A percentile compares a stretch with the other conserved stretches of the same genome.
Conservation (phyloP, 2,888 invertebrate genomes). For the Lasioglossum pauxillum region DNA sequence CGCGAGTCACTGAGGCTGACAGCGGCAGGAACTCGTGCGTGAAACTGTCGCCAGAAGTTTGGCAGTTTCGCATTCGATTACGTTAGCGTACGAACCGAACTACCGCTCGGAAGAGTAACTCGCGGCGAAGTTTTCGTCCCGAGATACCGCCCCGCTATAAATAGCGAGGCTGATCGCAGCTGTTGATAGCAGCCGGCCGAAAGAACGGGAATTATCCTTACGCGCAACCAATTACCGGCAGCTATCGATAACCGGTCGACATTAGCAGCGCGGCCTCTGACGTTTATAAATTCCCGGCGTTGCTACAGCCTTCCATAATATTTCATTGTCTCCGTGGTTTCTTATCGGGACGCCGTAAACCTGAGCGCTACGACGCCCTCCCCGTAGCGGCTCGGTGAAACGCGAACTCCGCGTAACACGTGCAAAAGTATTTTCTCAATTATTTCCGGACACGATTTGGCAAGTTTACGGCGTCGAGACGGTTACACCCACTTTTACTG, state of each 20-base stretch:
- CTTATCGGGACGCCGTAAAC: conserved; percentile 19
- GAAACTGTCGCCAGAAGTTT: conserved; percentile 56
- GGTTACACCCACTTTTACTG: neutral
- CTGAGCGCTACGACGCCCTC: neutral
- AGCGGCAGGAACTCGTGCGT: conserved; percentile 32
- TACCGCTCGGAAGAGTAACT: conserved; percentile 26
- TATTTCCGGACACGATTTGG: neutral
- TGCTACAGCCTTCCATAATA: conserved; percentile 17
- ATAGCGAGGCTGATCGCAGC: neutral
- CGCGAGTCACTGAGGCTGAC: conserved; percentile 42
- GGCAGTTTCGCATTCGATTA: conserved; percentile 45
- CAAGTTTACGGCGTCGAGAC: neutral
- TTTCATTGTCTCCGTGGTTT: conserved; percentile 34
- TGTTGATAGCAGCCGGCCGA: neutral
- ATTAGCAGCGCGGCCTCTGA: conserved; percentile 2
- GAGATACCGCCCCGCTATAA: neutral
- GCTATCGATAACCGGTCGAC: conserved; percentile 28
- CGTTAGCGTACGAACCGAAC: conserved; percentile 16
- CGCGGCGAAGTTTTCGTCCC: conserved; percentile 15
- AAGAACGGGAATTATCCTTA: conserved; percentile 29
- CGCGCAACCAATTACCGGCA: conserved; percentile 14
- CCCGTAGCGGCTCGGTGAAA: neutral
- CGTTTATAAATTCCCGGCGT: conserved; percentile 24
- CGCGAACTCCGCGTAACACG: conserved; percentile 11
- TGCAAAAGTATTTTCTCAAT: conserved; percentile 2